Evolutionary conservation across 2,888 invertebrate genomes (phyloP).

Genomic region (Desoria tigrina): DNA sequence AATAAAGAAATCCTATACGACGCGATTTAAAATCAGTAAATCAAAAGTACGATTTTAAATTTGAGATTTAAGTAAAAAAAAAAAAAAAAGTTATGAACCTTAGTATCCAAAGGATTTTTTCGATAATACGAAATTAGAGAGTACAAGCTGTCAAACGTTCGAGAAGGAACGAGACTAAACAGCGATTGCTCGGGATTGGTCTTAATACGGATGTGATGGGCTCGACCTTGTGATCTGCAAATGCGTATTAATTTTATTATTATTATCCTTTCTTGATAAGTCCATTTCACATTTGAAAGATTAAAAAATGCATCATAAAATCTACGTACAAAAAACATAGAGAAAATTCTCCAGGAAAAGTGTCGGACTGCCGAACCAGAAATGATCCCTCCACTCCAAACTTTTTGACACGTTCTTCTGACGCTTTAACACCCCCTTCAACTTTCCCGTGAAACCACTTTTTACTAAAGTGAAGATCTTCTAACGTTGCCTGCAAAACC

Average conservation of each 20-base stretch:
- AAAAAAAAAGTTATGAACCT: conserved; percentile 58
- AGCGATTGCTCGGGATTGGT: conserved; percentile 75
- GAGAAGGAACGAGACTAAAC: conserved; percentile 80
- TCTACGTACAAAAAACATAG: conserved; percentile 78
- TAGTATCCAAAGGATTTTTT: conserved; percentile 79
- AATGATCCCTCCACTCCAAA: conserved; percentile 90
- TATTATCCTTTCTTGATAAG: too few species aligned
- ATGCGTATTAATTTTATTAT: too few species aligned
- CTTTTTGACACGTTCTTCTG: conserved; percentile 64
- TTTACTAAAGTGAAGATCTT: conserved; percentile 86
- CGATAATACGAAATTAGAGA: conserved; percentile 87
- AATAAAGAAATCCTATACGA: conserved; percentile 75
- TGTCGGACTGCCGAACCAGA: conserved; percentile 87
- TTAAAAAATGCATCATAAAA: too few species aligned
- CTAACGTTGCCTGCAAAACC: conserved; percentile 55
- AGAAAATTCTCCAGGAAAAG: conserved; percentile 92
- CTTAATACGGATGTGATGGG: conserved; percentile 89
- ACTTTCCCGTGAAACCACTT: conserved; percentile 77
- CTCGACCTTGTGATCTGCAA: conserved; percentile 74
- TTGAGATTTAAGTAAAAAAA: neutral
- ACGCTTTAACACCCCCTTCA: conserved; percentile 74
- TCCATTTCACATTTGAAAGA: too few species aligned
- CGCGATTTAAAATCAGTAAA: conserved; percentile 16
- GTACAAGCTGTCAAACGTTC: conserved; percentile 88
- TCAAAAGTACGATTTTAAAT: too few species aligned